Evolutionary conservation across 1,140 invertebrate genomes (phyloP), one percentile per base, ranked within the genome.

Genomic region (Micrasema minimum): DNA sequence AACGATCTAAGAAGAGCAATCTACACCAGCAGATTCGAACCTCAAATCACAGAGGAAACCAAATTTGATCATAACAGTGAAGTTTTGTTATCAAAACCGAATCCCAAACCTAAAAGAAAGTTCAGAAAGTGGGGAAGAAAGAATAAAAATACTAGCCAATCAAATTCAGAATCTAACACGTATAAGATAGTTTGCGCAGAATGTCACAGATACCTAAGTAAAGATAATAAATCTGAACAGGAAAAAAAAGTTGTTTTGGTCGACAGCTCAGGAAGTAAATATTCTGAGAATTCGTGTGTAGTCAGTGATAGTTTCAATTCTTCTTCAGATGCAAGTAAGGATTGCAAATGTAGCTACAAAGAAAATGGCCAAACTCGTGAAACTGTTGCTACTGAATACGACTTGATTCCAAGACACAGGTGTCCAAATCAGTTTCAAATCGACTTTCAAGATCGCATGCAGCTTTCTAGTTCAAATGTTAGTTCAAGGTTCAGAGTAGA

Each of bases 121-220:
- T 75, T 72, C 22, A 71, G 35, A 51, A 75, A 66, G 43, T 75
- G 73, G 73, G 66, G 66, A 2, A 64, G 57, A 22, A 64, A 66
- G 46, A 75, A 72, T 4, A 48, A 38, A 7, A 50, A 62, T 10
- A 41, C 66, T 0, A 67, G 64, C 22, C 20, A 48, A 7, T 68
- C 43, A 11, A 22, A 35, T 35, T 14, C 66, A 1, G 20, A 69
- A 14, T n/a, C 38, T 12, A 69, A 48, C 14, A 57, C 64, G 0
- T 75, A 69, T 50, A 71, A 72, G 45, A 48, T 72, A 9, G 53
- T 75, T 22, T 75, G 69, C 37, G 67, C 73, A 9, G 73, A 75
- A 18, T 75, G 73, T 65, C 69, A 75, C 16, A 69, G 66, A 64
- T 72, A 69, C 43, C 38, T 72, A 0, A 71, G 45, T 46, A 74